Percentiles rank a stretch among this genome's conserved stretches.
phyloP scores from a whole-genome alignment of 2,797 vertebrate species.

The Danio aesculapii region DNA sequence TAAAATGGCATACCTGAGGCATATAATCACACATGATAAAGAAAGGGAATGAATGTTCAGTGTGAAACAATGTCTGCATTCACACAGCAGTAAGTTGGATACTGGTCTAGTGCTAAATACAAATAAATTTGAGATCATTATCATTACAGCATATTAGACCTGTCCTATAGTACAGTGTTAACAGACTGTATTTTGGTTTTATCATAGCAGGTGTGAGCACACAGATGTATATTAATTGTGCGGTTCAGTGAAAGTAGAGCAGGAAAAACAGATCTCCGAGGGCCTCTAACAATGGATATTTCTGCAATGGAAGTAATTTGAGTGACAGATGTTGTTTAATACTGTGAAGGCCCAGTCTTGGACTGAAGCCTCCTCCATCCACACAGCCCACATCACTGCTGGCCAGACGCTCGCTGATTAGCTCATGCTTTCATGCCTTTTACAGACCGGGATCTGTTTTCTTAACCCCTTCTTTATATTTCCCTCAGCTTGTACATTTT shows the following conservation, averaged over 20 bases:
- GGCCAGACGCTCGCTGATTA: conserved; percentile 35
- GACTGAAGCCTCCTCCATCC: not conserved
- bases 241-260: not conserved
- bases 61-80: not conserved
- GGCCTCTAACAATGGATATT: not conserved
- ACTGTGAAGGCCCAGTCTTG: conserved; percentile 12
- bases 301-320: conserved; percentile 40
- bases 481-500: not conserved
- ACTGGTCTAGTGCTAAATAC: not conserved
- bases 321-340: conserved; percentile 39
- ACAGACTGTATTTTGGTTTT: not conserved
- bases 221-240: not conserved
- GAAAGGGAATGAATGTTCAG: not conserved
- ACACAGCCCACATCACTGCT: conserved; percentile 12
- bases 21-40: not conserved
- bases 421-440: conserved; percentile 33
- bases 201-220: conserved; percentile 5
- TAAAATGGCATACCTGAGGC: not conserved
- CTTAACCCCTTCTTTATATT: conserved; percentile 19
- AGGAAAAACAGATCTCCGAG: not conserved
- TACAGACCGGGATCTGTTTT: conserved; percentile 4
- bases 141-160: not conserved
- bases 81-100: not conserved
- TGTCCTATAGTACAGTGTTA: not conserved
- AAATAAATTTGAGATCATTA: not conserved